Conservation (phyloP, 2,113 vertebrate species). For the Lucifuga dentata region DNA sequence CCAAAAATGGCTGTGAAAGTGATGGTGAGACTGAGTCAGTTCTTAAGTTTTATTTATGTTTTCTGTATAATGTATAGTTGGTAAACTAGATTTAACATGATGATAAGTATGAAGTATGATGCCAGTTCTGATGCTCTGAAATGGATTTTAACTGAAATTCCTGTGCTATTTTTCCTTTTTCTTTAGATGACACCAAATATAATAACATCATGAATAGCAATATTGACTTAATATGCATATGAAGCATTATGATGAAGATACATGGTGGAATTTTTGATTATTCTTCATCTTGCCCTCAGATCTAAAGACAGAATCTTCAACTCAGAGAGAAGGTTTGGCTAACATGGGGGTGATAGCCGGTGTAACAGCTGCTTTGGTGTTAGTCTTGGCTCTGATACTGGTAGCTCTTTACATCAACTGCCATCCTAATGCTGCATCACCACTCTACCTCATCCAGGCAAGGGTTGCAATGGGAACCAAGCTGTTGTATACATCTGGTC, state of each 20-base stretch:
- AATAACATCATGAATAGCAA: conserved; percentile 75
- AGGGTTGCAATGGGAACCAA: conserved; percentile 28
- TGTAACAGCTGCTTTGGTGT: conserved; percentile 81
- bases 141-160: too few species aligned
- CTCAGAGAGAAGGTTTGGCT: conserved; percentile 31
- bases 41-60: background rate
- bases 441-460: conserved; percentile 88
- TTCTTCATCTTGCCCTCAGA: conserved; percentile 40
- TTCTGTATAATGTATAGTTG: too few species aligned
- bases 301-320: conserved; percentile 66
- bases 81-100: too few species aligned
- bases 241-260: background rate
- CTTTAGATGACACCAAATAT: conserved; percentile 87
- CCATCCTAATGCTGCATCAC: conserved; percentile 80
- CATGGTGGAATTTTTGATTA: background rate
- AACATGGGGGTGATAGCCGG: conserved; percentile 85
- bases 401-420: conserved; percentile 86
- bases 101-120: too few species aligned
- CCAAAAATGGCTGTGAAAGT: conserved; percentile 77
- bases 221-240: conserved; percentile 78
- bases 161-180: conserved; percentile 21
- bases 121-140: too few species aligned
- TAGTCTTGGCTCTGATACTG: conserved; percentile 83
- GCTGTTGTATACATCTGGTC: background rate
- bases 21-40: conserved; percentile 80